Conservation (phyloP, 2,888 invertebrate genomes). For the Leucoma salicis region DNA sequence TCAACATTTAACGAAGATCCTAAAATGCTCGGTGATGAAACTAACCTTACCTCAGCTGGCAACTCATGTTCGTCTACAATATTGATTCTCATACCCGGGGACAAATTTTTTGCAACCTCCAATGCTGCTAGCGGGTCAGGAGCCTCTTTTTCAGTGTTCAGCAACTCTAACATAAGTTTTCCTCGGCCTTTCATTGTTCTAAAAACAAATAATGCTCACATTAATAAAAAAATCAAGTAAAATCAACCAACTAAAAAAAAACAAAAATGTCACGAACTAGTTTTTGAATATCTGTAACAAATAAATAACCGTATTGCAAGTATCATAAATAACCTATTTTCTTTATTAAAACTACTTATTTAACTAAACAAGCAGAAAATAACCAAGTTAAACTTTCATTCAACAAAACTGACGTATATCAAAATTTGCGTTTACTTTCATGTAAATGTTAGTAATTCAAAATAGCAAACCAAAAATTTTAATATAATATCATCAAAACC, state of each 20-base stretch:
- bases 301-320: background rate
- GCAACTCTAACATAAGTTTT: no score
- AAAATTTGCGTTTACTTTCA: constrained; percentile 5
- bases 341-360: background rate
- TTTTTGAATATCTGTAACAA: background rate
- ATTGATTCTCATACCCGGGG: no score
- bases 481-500: constrained; percentile 8
- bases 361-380: no score
- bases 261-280: background rate
- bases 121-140: no score
- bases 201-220: background rate
- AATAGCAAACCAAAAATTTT: constrained; percentile 5
- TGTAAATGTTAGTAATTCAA: constrained; percentile 8
- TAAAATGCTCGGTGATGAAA: constrained; percentile 8
- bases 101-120: no score
- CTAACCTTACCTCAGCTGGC: background rate
- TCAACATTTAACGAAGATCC: constrained; percentile 7
- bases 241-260: constrained; percentile 2
- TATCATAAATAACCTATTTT: background rate
- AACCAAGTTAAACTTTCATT: constrained; percentile 5
- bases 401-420: constrained; percentile 7
- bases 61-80: background rate
- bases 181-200: constrained; percentile 2
- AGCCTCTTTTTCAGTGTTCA: background rate
- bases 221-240: no score